Base-by-base conservation (phyloP, 2,888 invertebrate genomes). In the Flexamia atlantica region DNA sequence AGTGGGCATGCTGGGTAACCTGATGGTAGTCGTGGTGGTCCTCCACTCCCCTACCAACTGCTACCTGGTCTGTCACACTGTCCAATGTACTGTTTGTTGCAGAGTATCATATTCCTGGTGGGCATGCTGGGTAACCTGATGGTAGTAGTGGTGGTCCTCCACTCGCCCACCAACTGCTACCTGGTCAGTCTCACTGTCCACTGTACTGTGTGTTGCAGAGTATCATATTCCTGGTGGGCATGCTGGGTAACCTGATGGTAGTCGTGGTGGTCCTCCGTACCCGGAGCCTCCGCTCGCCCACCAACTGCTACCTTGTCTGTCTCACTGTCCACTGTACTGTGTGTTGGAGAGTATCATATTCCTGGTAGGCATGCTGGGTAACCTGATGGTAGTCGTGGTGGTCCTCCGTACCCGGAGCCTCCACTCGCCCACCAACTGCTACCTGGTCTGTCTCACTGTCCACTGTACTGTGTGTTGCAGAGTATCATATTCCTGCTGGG, bases 91-190 rank as follows among this genome's bases (percentile, higher is more conserved):
- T n/a, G n/a, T n/a, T n/a, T 93, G 79, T 53, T 53, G 25, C 79
- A 91, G 87, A 89, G 90, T 17, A 88, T 91, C 81, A 91, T 93
- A 68, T 91, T 93, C 88, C 85, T 91, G 5, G 90, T 92, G 25
- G 93, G 93, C 1, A 89, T 92, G 17, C 88, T 92, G 23, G 93
- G 93, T 10, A 93, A 93, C 88, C 88, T 91, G 10, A 89, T 92
- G 89, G 92, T 93, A 25, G 91, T 92, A 5, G 87, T 91, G 25
- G 92, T 93, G 5, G 92, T 93, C 12, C 88, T 89, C 25, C 91
- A 90, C 86, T 92, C 93, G 0, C 92, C 93, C 0, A 94, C 94
- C 70, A 94, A 94, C 89, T 93, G 93, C 88, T 94, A 94, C 88
- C 89, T 94, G 74, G 92, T 93, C 57, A 7, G 7, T 64, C 36